Evolutionary conservation across 1,140 invertebrate species (phyloP), one percentile per base, ranked within the genome.

Genomic region (Drosophila pandora): DNA sequence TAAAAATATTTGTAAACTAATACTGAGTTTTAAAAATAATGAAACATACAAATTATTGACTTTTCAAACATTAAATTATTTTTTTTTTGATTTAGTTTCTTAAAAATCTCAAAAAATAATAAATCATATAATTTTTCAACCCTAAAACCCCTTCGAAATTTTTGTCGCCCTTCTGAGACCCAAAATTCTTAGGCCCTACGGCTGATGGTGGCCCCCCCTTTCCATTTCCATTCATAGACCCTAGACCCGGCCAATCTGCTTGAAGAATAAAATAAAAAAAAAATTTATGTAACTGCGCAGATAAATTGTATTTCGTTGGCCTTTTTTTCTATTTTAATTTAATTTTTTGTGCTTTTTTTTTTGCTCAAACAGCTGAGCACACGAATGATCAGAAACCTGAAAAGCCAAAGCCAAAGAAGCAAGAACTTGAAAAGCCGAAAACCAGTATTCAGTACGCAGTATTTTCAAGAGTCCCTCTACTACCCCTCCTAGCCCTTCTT

Each of bases 221-320:
- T 67, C 57, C 67, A 21, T 10, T 30, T 48, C 59, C 69, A 73
- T 74, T 73, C 58, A 56, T 48, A 17, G 17, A 17, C 17, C 17
- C 17, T 17, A 59, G 45, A 52, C 39, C 55, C 50, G 59, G 62
- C 55, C 80, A 84, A 84, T 84, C 80, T 80, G 62, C 62, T 72
- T 67, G 12, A 56, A 45, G 61, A 37, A 48, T 5, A 28, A 28
- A 70, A 21, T 64, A 75, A 59, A 6, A 28, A 28, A 70, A 21
- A 74, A 75, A 59, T 76, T 62, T 85, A 77, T 85, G 74, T 77
- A 87, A 87, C 81, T 85, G 81, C 77, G 81, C 76, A 85, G 77
- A 85, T 60, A 81, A 47, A 81, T 81, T 81, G 63, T 65, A 28
- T 61, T 72, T 63, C 43, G 63, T 63, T 50, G 12, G 34, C 23